Evolutionary conservation across 2,888 invertebrate species (phyloP).

Genomic region (Tetrapedia diversipes): DNA sequence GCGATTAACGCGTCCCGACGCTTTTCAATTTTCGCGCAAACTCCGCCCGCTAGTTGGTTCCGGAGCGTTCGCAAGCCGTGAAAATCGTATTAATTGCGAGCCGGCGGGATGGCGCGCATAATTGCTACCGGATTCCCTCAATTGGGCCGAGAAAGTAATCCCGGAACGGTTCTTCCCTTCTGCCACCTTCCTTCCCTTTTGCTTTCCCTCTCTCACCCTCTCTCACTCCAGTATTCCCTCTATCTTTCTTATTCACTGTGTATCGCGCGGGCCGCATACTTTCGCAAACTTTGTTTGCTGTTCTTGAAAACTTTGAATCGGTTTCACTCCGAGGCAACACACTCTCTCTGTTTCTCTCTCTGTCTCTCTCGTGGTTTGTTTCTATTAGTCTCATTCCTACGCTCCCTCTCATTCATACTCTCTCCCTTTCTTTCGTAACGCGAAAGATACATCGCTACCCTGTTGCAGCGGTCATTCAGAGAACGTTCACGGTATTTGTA

Average conservation of each 20-base stretch:
- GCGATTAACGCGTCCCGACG: constrained; percentile 17
- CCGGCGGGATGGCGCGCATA: constrained; percentile 4
- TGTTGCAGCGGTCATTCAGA: constrained; percentile 36
- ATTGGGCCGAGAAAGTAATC: constrained; percentile 38
- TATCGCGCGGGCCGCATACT: constrained; percentile 49
- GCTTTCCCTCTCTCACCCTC: background rate
- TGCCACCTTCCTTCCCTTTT: background rate
- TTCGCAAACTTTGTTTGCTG: constrained; percentile 57
- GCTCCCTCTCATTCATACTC: no score
- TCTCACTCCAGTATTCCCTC: no score
- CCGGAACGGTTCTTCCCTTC: background rate
- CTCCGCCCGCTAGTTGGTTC: background rate
- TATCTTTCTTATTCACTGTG: background rate
- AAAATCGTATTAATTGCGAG: constrained; percentile 39
- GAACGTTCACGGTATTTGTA: background rate
- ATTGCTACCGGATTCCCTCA: constrained; percentile 30
- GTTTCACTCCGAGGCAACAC: constrained; percentile 45
- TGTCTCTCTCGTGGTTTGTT: no score
- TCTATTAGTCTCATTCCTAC: no score
- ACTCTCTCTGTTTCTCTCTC: constrained; percentile 13
- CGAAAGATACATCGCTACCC: constrained; percentile 47
- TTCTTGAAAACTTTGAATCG: constrained; percentile 61
- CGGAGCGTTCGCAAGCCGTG: constrained; percentile 7
- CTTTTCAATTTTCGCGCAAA: constrained; percentile 31
- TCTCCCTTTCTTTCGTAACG: constrained; percentile 14